Evolutionary conservation across 2,797 vertebrate species (phyloP).

Genomic region (Gymnothorax reevesii): DNA sequence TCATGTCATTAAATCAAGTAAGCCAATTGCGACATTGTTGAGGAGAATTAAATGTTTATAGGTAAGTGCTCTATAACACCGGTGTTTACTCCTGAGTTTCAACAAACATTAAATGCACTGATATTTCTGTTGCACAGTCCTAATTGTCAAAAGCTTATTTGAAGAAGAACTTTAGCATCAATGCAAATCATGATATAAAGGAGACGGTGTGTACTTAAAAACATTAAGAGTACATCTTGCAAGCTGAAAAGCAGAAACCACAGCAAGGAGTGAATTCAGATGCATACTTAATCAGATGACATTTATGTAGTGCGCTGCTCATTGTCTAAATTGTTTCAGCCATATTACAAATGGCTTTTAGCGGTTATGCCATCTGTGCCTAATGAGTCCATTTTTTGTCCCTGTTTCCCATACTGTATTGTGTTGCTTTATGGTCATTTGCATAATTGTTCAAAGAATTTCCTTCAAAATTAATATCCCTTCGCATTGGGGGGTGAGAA

Average conservation of each 20-base stretch:
- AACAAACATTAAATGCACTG: neutral
- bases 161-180: neutral
- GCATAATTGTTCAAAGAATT: conserved; percentile 98
- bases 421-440: conserved; percentile 88
- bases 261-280: neutral
- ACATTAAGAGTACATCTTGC: neutral
- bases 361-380: conserved; percentile 89
- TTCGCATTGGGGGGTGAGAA: conserved; percentile 72
- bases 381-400: conserved; percentile 90
- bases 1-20: neutral
- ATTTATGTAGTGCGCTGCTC: conserved; percentile 14
- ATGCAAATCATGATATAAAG: neutral
- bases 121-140: neutral
- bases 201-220: neutral
- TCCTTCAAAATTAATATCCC: conserved; percentile 93
- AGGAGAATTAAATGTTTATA: neutral
- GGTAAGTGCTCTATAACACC: neutral
- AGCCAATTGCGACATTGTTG: neutral
- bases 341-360: conserved; percentile 79
- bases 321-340: conserved; percentile 16
- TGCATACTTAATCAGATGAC: conserved; percentile 4
- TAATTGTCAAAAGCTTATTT: neutral
- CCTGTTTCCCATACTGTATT: conserved; percentile 90
- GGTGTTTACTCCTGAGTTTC: neutral
- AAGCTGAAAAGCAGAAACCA: conserved; percentile 1